These are phyloP conservation scores for Macrostomum lignano DNA, from an alignment of 1,140 invertebrate genomes.

Conservation along the genomic window DNA sequence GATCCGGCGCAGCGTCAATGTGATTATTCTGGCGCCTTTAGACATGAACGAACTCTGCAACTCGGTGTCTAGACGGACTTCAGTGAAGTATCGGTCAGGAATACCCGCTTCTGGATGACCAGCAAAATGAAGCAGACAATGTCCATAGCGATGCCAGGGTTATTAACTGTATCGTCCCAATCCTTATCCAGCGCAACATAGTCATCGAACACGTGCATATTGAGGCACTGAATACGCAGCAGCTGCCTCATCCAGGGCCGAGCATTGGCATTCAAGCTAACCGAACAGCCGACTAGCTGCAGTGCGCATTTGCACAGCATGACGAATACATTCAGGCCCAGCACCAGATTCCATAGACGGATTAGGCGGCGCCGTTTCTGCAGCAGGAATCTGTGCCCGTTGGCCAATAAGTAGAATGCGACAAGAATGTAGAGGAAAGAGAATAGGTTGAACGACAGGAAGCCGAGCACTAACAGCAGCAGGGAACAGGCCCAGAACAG, in stretches of 20 bases:
- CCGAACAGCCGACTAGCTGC: slow-evolving; percentile 61
- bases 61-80: slow-evolving; percentile 68
- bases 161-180: too few species aligned
- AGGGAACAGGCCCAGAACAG: slow-evolving; percentile 76
- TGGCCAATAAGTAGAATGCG: slow-evolving; percentile 81
- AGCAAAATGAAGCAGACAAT: slow-evolving; percentile 71
- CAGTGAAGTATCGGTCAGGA: slow-evolving; percentile 82
- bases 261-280: slow-evolving; percentile 38
- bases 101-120: slow-evolving; percentile 58
- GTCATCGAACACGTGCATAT: slow-evolving; percentile 3
- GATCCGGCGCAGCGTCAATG: too few species aligned
- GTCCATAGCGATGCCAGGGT: too few species aligned
- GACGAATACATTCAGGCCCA: slow-evolving; percentile 60
- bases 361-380: slow-evolving; percentile 45
- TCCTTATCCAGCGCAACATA: too few species aligned
- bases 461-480: slow-evolving; percentile 70
- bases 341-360: slow-evolving; percentile 55
- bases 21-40: slow-evolving; percentile 62
- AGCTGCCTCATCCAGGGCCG: slow-evolving; percentile 66
- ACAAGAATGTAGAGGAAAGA: slow-evolving; percentile 80
- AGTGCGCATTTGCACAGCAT: slow-evolving; percentile 49
- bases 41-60: slow-evolving; percentile 70
- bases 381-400: slow-evolving; percentile 72
- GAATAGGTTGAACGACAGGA: slow-evolving; percentile 63
- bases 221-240: slow-evolving; percentile 54